These are phyloP conservation scores for Mormyrus hasselquistii DNA, from an alignment of 2,797 vertebrate genomes.

Conservation along the genomic window DNA sequence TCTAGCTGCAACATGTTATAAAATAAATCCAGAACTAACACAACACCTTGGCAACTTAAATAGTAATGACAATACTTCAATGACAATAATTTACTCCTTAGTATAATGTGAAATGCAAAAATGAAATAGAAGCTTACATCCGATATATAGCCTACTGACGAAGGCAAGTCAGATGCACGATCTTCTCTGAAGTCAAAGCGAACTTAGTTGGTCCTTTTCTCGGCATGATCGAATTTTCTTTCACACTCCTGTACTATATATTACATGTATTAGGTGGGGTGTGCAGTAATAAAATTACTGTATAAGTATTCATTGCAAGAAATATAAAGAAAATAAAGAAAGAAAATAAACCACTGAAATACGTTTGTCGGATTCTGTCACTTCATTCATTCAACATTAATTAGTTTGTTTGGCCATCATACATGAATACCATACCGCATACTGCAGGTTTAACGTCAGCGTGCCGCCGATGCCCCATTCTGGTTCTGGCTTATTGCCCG, in stretches of 20 bases:
- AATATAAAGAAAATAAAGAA: not conserved
- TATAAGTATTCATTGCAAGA: not conserved
- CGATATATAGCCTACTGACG: not conserved
- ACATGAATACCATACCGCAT: not conserved
- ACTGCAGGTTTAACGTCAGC: not conserved
- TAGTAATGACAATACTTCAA: not conserved
- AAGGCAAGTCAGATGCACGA: not conserved
- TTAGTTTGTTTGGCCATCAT: not conserved
- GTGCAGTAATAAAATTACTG: not conserved
- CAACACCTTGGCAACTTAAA: not conserved
- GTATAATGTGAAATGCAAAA: not conserved
- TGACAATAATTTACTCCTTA: not conserved
- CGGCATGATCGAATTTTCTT: not conserved
- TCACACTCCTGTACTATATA: not conserved
- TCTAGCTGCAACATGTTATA: not conserved
- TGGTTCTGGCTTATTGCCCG: not conserved
- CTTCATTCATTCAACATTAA: not conserved
- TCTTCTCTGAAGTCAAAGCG: not conserved
- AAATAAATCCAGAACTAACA: not conserved
- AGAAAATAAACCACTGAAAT: not conserved
- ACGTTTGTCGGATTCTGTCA: not conserved
- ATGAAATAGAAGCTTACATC: not conserved
- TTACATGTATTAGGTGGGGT: not conserved
- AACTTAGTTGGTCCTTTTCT: not conserved
- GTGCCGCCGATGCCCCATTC: not conserved